Evolutionary conservation across 2,797 vertebrate species (phyloP), one percentile per base, ranked within the genome.

Genomic region (Tympanoctomys barrerae): DNA sequence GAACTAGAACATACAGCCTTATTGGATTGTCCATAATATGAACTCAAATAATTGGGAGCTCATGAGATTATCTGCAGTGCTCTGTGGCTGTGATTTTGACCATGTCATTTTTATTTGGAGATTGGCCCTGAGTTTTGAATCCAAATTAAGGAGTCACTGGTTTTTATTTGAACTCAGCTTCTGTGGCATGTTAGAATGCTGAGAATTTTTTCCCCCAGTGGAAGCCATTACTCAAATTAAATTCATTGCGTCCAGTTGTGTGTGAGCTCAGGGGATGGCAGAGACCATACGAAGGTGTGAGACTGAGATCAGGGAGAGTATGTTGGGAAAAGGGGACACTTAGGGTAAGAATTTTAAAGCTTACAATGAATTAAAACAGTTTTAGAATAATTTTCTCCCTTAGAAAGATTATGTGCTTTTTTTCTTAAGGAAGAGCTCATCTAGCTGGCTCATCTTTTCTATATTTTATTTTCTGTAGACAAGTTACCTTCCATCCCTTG

Each of bases 11-110:
- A 97, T 70, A 89, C 87, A 92, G 94, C 86, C 94, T 98, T 97
- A 98, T 97, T 97, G 97, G 96, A 97, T 97, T 78, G 78, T 92
- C 81, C 68, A 49, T 97, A 97, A 93, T 96, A 97, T 96, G 92
- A 97, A 96, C 95, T 95, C 91, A 94, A 88, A 97, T 97, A 96
- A 97, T 97, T 96, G 92, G 96, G 77, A 91, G 49, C 66, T 94
- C 92, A 97, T 97, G 89, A 94, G 93, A 97, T 97, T 98, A 97
- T 95, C 75, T 71, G 73, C 88, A 75, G 59, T 89, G 88, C 94
- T 97, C 94, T 87, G 83, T 81, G 91, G 91, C 91, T 79, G 68
- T 57, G 28, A 78, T 70, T 86, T 77, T 97, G 8, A 71, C 4
- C 91, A 92, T 96, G 93, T 88, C 95, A 96, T 96, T 96, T 97